A percentile compares a stretch with the other conserved stretches of the same genome.
Conservation (phyloP, 2,797 vertebrate species). For the Todus mexicanus region DNA sequence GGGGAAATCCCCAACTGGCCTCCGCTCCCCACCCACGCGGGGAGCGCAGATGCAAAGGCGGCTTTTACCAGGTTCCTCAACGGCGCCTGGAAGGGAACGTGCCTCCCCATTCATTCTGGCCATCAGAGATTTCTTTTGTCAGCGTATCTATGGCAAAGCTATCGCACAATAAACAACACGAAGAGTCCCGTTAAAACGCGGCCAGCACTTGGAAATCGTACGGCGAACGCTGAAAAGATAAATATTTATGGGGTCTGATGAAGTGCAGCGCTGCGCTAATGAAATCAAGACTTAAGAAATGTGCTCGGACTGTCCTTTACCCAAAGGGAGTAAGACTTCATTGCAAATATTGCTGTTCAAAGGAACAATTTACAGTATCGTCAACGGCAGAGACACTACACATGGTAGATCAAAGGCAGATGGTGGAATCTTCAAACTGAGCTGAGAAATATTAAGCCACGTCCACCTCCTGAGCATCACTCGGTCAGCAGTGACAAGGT, state of each 20-base stretch:
- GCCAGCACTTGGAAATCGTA: slow-evolving; percentile 21
- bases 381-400: background rate
- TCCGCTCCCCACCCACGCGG: background rate
- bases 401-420: background rate
- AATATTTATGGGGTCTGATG: slow-evolving; percentile 51
- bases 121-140: background rate
- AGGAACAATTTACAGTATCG: background rate
- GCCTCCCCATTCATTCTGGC: background rate
- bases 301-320: background rate
- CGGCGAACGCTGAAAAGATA: slow-evolving; percentile 23
- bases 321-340: background rate
- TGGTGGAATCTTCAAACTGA: background rate
- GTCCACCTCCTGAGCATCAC: background rate
- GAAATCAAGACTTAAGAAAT: slow-evolving; percentile 16
- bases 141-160: background rate
- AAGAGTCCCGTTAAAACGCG: background rate
- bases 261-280: slow-evolving; percentile 31
- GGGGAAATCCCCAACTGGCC: background rate
- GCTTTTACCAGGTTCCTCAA: background rate
- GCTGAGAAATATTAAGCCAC: background rate
- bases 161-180: background rate
- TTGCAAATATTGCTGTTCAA: background rate
- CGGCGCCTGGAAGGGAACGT: background rate
- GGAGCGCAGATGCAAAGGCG: background rate
- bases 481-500: background rate